Conservation (phyloP, 2,888 invertebrate genomes). For the Hemicrepidius hirtus region DNA sequence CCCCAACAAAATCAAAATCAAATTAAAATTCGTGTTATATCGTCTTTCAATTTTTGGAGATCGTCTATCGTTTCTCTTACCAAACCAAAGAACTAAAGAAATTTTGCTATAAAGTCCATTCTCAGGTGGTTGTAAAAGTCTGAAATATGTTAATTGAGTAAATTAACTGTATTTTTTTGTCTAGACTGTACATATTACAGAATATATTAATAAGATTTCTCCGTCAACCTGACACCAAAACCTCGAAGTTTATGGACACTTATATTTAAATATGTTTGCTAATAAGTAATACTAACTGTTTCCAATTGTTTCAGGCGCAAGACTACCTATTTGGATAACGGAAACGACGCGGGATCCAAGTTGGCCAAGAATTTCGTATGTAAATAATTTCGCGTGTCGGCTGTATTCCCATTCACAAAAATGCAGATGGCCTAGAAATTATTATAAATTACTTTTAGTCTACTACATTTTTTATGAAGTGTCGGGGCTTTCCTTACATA, state of each 20-base stretch:
- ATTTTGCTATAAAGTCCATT: too few species aligned
- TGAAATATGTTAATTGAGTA: too few species aligned
- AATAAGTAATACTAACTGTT: conserved; percentile 47
- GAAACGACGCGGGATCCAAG: conserved; percentile 44
- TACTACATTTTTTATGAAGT: conserved; percentile 13
- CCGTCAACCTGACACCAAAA: conserved; percentile 47
- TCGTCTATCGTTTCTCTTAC: too few species aligned
- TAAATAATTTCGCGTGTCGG: conserved; percentile 51
- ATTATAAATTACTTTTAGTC: conserved; percentile 34
- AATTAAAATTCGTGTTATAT: too few species aligned
- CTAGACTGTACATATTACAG: not conserved
- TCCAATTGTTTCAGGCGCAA: conserved; percentile 47
- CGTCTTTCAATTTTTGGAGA: too few species aligned
- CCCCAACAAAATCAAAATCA: too few species aligned
- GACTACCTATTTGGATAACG: conserved; percentile 53
- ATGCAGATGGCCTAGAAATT: conserved; percentile 36
- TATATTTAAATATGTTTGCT: conserved; percentile 36
- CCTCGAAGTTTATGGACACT: conserved; percentile 40
- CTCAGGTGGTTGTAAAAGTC: too few species aligned
- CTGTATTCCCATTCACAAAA: conserved; percentile 45
- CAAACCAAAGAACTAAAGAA: too few species aligned
- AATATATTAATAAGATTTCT: conserved; percentile 34
- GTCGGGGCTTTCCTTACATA: conserved; percentile 2
- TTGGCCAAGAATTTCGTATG: conserved; percentile 49
- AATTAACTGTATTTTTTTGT: too few species aligned